Conservation (phyloP, 35 echinoderm and acorn worm genomes). For the Holothuria glaberrima region DNA sequence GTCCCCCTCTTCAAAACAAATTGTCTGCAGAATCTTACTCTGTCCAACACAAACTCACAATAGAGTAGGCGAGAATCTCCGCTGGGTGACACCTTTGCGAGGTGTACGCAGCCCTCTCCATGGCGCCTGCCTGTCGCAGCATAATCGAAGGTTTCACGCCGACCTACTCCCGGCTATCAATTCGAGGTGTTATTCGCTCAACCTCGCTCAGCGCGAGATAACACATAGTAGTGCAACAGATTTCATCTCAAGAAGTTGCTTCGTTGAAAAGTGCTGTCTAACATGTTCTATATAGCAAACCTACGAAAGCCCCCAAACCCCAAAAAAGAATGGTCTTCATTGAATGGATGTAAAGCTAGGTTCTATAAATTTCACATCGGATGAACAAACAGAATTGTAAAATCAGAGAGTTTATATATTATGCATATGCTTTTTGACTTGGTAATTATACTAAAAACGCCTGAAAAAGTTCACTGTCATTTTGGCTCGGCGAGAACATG, state of each 20-base stretch:
- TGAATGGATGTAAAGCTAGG: no score
- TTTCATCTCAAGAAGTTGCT: slow-evolving; percentile 7
- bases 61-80: slow-evolving; percentile 32
- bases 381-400: no score
- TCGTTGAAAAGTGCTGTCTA: slow-evolving; percentile 1
- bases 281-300: slow-evolving; percentile 5
- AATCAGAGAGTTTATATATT: no score
- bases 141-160: slow-evolving; percentile 46
- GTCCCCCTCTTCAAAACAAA: neutral
- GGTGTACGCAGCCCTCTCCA: slow-evolving; percentile 4
- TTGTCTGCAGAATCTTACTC: slow-evolving; percentile 13
- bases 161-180: slow-evolving; percentile 35
- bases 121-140: slow-evolving; percentile 32
- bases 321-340: no score
- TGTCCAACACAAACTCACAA: slow-evolving; percentile 23
- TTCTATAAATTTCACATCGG: no score
- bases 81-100: neutral
- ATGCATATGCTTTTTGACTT: no score
- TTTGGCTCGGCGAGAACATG: no score
- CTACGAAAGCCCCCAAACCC: no score
- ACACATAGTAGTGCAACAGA: slow-evolving; percentile 25
- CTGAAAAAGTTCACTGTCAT: no score
- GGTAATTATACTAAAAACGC: no score
- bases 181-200: slow-evolving; percentile 30
- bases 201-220: neutral